These are phyloP conservation scores for Apaloderma vittatum DNA, from an alignment of 2,113 vertebrate species.

Conservation along the genomic window DNA sequence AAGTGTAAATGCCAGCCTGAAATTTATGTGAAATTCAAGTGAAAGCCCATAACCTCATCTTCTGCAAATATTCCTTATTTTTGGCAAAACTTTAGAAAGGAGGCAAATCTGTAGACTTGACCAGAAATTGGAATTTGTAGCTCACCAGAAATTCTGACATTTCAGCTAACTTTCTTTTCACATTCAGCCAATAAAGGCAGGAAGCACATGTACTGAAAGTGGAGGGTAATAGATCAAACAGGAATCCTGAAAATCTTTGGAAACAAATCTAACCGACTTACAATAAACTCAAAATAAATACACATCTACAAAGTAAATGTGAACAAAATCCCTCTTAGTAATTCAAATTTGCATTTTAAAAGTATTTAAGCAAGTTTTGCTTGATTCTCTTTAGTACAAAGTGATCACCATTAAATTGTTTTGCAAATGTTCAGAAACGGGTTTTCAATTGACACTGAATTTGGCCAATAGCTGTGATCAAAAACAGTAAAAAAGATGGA, in stretches of 20 bases:
- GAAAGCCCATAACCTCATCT: neutral
- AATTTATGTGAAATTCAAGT: neutral
- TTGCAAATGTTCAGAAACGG: neutral
- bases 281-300: neutral
- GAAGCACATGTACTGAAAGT: neutral
- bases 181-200: neutral
- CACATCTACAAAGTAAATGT: neutral
- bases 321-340: neutral
- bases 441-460: neutral
- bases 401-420: neutral
- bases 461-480: neutral
- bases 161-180: neutral
- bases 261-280: neutral
- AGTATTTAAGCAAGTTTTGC: neutral
- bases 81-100: neutral
- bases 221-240: neutral
- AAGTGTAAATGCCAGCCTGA: neutral
- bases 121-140: neutral
- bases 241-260: neutral
- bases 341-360: neutral
- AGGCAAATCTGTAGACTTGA: neutral
- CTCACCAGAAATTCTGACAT: neutral
- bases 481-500: neutral
- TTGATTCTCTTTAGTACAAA: neutral
- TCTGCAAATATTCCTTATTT: neutral